Base-by-base conservation (phyloP, 2,888 invertebrate genomes). In the Spialia ferax region DNA sequence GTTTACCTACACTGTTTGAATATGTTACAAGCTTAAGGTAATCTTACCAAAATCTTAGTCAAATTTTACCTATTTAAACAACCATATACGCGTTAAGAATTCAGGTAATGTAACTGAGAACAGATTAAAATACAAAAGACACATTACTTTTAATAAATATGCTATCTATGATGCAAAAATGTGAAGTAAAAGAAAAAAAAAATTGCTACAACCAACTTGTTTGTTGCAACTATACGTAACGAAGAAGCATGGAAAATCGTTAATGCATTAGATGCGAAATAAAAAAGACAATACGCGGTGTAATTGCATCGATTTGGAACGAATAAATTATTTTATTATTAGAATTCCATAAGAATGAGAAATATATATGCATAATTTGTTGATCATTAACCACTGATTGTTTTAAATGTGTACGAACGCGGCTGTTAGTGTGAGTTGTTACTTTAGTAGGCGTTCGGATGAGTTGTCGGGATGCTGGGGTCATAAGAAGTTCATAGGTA, bases 401-500 rank as follows among this genome's bases (percentile, higher is more conserved):
- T 72, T 73, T 64, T 67, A 72, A 50, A 59, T 70, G 54, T 63
- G 15, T 66, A 50, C 60, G 56, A 50, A 32, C 61, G 32, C 20
- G 15, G 1, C 3, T n/a, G 64, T 35, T 48, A 38, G 52, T 59
- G 59, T 65, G 65, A 38, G 65, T 59, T 20, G 35, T 50, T 57
- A 38, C 57, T 26, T 23, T 50, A 7, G 64, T 65, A 65, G 48
- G 57, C 48, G 50, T 56, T 73, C 73, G 82, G 83, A 84, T 85
- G 83, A 76, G 79, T 82, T 79, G 82, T 72, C 78, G 81, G 87
- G 91, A 91, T 88, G 87, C 82, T 80, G 85, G 78, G 89, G 90
- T 89, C 88, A 87, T 78, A 79, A 87, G 87, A 92, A 91, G 93
- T 93, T 93, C 93, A 93, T 88, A 93, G 92, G 93, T 93, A 93